phyloP scores from a whole-genome alignment of 2,797 vertebrate species.

The Halcyon leucocephala region DNA sequence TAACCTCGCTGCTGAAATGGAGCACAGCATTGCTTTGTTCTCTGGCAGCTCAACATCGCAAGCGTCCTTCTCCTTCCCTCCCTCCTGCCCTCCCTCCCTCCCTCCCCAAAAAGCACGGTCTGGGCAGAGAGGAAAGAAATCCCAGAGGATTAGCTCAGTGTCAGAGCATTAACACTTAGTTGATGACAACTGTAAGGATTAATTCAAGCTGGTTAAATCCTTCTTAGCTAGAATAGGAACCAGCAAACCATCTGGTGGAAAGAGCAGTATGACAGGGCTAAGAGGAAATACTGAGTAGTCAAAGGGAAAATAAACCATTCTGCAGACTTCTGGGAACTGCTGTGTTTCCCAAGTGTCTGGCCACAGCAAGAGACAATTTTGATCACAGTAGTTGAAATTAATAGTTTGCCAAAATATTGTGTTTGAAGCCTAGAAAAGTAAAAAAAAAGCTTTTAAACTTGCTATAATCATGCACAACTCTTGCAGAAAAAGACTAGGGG shows the following conservation, averaged over 20 bases:
- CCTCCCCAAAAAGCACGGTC: not conserved
- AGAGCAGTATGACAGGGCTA: not conserved
- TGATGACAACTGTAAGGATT: constrained; percentile 63
- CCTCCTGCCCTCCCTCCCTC: not conserved
- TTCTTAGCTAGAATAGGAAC: constrained; percentile 60
- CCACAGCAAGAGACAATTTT: not conserved
- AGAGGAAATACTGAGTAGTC: constrained; percentile 32
- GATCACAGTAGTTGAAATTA: not conserved
- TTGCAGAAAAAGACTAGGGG: not conserved
- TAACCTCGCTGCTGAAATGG: not conserved
- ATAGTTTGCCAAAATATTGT: not conserved
- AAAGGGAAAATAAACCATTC: constrained; percentile 37
- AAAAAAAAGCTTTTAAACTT: not conserved
- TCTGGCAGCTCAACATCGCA: not conserved
- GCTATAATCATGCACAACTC: not conserved
- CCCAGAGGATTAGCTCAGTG: constrained; percentile 21
- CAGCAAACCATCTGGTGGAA: constrained; percentile 65
- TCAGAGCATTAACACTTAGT: constrained; percentile 54
- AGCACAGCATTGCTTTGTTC: not conserved
- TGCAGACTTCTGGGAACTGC: not conserved
- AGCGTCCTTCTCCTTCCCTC: not conserved
- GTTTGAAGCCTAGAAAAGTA: not conserved
- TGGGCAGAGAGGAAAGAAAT: constrained; percentile 3
- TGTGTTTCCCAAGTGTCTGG: not conserved
- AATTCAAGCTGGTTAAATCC: constrained; percentile 67